Evolutionary conservation across 2,113 vertebrate species (phyloP), one percentile per base, ranked within the genome.

Genomic region (Symphodus melops): DNA sequence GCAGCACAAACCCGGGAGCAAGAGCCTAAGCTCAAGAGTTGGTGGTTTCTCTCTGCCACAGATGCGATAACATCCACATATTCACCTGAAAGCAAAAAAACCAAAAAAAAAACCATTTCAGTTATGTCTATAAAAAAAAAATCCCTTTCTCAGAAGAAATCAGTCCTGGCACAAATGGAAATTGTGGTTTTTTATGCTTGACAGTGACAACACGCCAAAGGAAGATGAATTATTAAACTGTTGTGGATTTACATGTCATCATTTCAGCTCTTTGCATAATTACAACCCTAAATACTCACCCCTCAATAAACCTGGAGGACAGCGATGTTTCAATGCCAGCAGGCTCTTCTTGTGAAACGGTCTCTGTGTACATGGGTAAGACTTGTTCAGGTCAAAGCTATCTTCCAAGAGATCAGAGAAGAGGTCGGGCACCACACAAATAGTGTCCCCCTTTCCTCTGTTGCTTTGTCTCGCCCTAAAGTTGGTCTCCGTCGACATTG

Each of bases 1-100:
- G 76, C 83, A 1, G 84, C 44, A 0, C 19, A 61, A 13, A 72
- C 21, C 36, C 77, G 60, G 0, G 63, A 88, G 39, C 54, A 68
- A 21, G 17, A 51, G 25, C 72, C 79, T 54, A 7, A 48, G 51
- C 66, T 86, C 20, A 89, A 87, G 4, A 87, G 75, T 33, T 92
- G 93, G 36, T 94, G 61, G 17, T 93, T 95, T 66, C 12, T 92
- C 58, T 90, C 83, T 12, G 94, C 88, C 52, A 93, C 81, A 9
- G 94, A 95, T 8, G 88, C 91, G 19, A 91, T 86, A 17, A 91
- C 82, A 86, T 91, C 95, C 91, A 94, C 91, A 64, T 62, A 67
- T 46, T 95, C 91, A 81, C 90, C 96, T 96, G 85, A 8, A 37
- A 41, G 46, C 14, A 82, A 49, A 23, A 48, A n/a, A n/a, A n/a